Conservation (phyloP, 2,797 vertebrate species). For the Gadopsis bispinosus region DNA sequence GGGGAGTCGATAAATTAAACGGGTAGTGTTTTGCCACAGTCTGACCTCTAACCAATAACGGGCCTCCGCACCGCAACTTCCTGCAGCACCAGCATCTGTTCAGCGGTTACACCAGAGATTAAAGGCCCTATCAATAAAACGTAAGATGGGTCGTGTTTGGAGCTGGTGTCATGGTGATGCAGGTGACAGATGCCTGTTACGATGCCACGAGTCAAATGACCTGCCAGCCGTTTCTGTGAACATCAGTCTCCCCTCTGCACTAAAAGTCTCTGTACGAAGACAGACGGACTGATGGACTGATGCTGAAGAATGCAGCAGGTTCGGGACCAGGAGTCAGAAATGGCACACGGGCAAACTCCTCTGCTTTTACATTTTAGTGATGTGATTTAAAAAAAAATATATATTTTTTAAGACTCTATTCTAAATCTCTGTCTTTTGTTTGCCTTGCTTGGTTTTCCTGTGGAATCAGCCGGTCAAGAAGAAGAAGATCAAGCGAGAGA, state of each 20-base stretch:
- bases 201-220: not conserved
- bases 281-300: constrained; percentile 38
- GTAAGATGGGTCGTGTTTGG: not conserved
- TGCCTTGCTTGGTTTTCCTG: not conserved
- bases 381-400: too few relatives aligned
- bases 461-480: constrained; percentile 94
- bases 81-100: constrained; percentile 17
- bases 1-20: not conserved
- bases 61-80: not conserved
- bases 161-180: not conserved
- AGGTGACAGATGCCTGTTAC: not conserved
- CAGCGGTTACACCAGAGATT: not conserved
- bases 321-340: constrained; percentile 15
- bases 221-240: constrained; percentile 21
- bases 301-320: constrained; percentile 54
- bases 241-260: not conserved
- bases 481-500: constrained; percentile 99
- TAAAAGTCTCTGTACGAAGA: constrained; percentile 6
- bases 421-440: not conserved
- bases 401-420: not conserved
- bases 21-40: not conserved
- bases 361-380: not conserved
- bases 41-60: not conserved
- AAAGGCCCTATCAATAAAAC: not conserved
- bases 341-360: constrained; percentile 17